Evolutionary conservation across 2,888 invertebrate species (phyloP), one percentile per base, ranked within the genome.

Genomic region (Ochlodes sylvanus): DNA sequence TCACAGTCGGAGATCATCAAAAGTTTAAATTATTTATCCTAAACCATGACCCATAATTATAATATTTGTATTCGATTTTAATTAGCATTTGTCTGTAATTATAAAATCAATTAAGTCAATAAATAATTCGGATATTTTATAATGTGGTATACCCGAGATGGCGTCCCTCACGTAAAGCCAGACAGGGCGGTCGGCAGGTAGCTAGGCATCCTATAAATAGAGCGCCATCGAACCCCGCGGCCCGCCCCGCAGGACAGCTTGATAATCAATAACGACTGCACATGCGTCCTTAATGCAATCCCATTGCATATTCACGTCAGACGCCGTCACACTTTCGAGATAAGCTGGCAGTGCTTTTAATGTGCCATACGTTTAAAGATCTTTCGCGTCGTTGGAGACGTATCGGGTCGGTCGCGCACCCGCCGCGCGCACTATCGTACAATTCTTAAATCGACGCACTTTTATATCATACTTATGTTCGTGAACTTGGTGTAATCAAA

Each of bases 271-370:
- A 65, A 41, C 64, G n/a, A 57, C 64, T 65, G 64, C 64, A 65
- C 64, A 65, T 65, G 64, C 64, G 64, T 65, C 64, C 64, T 65
- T 65, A 38, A 14, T 64, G 64, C 64, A 63, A 38, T 15, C 52
- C 14, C 17, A 6, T 15, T 52, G 52, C 62, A 62, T n/a, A 57
- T 57, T 41, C 34, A 12, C 58, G 61, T 14, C 32, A 50, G 47
- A 34, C 61, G 61, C 50, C 61, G 15, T 50, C 12, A 32, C 17
- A 41, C 34, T 60, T 32, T 47, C 15, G 42, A 44, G 60, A 60
- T 44, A 21, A 54, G 15, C 14, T 10, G 7, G 10, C 44, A 7
- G 32, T 6, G 47, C 27, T 60, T 27, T 15, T 60, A 32, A n/a
- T 54, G 54, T 54, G 32, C 14, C 54, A 32, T 54, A 6, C 14